These are phyloP conservation scores for Margarornis squamiger DNA, from an alignment of 2,797 vertebrate genomes.

Conservation along the genomic window DNA sequence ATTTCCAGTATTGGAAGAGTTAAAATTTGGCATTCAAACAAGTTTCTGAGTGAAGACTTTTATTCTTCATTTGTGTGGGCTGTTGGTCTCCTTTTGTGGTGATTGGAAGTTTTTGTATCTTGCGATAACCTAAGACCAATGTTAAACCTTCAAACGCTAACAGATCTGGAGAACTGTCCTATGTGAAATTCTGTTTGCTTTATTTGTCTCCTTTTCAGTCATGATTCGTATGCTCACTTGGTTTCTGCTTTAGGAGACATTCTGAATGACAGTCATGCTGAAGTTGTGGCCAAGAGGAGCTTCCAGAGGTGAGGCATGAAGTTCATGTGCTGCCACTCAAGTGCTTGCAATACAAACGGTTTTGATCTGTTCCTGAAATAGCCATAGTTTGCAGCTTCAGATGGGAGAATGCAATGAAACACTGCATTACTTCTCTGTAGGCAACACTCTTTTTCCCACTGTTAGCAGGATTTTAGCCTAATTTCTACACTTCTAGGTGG, in stretches of 20 bases:
- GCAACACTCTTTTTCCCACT: neutral
- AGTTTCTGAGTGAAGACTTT: neutral
- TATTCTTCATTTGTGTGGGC: neutral
- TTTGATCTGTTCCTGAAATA: neutral
- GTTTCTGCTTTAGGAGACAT: conserved; percentile 83
- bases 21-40: neutral
- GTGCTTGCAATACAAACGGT: neutral
- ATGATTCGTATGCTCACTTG: neutral
- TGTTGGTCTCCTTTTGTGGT: neutral
- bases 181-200: neutral
- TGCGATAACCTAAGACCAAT: neutral
- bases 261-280: conserved; percentile 95
- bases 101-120: neutral
- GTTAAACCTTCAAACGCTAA: neutral
- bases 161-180: neutral
- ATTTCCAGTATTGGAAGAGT: neutral
- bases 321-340: neutral
- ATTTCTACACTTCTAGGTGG: neutral
- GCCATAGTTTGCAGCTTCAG: neutral
- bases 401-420: neutral
- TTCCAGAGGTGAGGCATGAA: conserved; percentile 84
- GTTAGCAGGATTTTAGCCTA: neutral
- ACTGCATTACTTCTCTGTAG: neutral
- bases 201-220: neutral
- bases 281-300: conserved; percentile 89